phyloP scores from a whole-genome alignment of 2,888 invertebrate species.

The Neoascia interrupta region DNA sequence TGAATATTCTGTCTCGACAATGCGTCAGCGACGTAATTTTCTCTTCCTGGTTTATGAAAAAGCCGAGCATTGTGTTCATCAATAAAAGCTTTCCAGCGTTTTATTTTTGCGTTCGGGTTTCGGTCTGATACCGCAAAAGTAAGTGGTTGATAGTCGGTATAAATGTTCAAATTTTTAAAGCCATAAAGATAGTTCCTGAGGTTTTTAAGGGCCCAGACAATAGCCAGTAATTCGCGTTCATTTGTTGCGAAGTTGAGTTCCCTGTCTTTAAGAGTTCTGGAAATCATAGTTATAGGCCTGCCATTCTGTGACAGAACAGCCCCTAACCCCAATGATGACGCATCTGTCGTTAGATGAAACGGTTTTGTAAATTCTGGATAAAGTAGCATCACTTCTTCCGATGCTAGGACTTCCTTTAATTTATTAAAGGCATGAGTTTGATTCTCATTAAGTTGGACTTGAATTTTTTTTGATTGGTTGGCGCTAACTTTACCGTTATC shows the following conservation, averaged over 20 bases:
- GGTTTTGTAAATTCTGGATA: conserved; percentile 45
- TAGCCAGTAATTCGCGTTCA: conserved; percentile 44
- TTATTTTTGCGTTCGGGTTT: conserved; percentile 62
- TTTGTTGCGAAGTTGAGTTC: conserved; percentile 48
- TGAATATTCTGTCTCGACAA: conserved; percentile 50
- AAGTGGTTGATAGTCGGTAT: conserved; percentile 66
- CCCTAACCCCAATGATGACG: conserved; percentile 29
- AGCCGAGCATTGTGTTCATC: conserved; percentile 57
- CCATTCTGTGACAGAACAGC: conserved; percentile 54
- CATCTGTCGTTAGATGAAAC: conserved; percentile 50
- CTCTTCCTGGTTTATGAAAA: conserved; percentile 57
- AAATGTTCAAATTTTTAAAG: conserved; percentile 38
- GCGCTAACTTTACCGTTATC: conserved; percentile 49
- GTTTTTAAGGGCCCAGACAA: conserved; percentile 40
- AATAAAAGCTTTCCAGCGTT: conserved; percentile 52
- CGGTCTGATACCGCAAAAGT: conserved; percentile 63
- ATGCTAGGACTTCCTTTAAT: too few relatives aligned
- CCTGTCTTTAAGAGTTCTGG: conserved; percentile 24
- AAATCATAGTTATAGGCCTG: conserved; percentile 50
- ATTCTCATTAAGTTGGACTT: too few relatives aligned
- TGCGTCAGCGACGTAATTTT: conserved; percentile 57
- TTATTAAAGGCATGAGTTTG: too few relatives aligned
- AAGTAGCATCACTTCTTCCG: too few relatives aligned
- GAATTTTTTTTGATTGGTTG: too few relatives aligned
- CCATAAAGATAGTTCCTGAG: conserved; percentile 46